These are phyloP conservation scores for Mandrillus leucophaeus DNA, from an alignment of 2,113 vertebrate species.

Conservation along the genomic window DNA sequence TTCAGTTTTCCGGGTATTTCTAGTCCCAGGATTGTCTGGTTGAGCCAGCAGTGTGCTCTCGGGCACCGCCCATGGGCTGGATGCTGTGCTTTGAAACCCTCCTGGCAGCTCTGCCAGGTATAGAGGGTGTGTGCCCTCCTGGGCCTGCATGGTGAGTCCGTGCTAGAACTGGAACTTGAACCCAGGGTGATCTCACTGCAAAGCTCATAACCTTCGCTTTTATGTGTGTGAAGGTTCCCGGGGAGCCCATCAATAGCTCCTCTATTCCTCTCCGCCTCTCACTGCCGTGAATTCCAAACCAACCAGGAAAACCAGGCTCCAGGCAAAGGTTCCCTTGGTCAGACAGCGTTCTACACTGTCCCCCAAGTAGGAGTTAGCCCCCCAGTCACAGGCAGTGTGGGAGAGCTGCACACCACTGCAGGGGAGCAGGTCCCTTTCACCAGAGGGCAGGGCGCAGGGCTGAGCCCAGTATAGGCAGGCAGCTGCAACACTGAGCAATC, in stretches of 20 bases:
- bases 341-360: not conserved
- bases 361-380: not conserved
- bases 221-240: no score
- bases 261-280: not conserved
- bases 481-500: not conserved
- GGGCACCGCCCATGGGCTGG: not conserved
- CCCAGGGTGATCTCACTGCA: not conserved
- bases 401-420: accelerated
- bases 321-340: not conserved
- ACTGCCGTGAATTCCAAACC: not conserved
- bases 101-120: not conserved
- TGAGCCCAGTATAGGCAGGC: not conserved
- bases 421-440: not conserved
- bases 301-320: not conserved
- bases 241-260: not conserved
- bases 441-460: not conserved
- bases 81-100: not conserved
- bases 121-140: accelerated
- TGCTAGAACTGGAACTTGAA: not conserved
- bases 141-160: not conserved
- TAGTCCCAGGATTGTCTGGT: not conserved
- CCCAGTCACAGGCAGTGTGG: not conserved
- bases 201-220: not conserved
- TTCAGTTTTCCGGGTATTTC: not conserved
- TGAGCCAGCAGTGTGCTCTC: accelerated